Evolutionary conservation across 2,113 vertebrate species (phyloP), one percentile per base, ranked within the genome.

Genomic region (Rhinolophus ferrumequinum): DNA sequence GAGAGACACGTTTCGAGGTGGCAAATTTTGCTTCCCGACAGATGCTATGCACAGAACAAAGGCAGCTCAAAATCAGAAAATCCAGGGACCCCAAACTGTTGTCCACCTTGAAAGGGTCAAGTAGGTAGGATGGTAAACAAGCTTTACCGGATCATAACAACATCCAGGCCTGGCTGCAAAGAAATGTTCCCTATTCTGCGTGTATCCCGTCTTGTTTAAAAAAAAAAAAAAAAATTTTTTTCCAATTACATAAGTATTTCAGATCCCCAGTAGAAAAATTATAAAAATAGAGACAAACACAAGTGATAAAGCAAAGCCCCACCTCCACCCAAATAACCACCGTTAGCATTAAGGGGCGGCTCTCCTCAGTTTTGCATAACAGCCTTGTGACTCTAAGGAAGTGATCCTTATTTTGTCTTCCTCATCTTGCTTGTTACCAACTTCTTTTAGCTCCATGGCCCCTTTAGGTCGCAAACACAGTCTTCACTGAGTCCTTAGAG

Each of bases 281-380:
- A 69, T 54, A 41, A 76, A 82, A 64, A 70, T 3, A 62, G 52
- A 67, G 81, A 93, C 88, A 94, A 84, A 38, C 62, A 44, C 58
- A 60, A 47, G 5, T 33, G 79, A 35, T 22, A 62, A 67, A 35
- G 44, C 72, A 58, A 67, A 85, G 30, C 41, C 22, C 50, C 22
- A 4, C 6, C 8, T 4, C 11, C 16, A 2, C 69, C 44, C 62
- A 22, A 60, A 58, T 28, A 16, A 11, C 5, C 5, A 44, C n/a
- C 9, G 0, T 10, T 2, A 10, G n/a, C 2, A 1, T 8, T 50
- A n/a, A 19, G 5, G 10, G 0, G 8, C 3, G 8, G 13, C 0
- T 6, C 5, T 12, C 19, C 15, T 58, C 22, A 2, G 30, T 4
- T 77, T n/a, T 1, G 19, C 33, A 0, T 1, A 2, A 30, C 0